Evolutionary conservation across 1,140 invertebrate species (phyloP), one percentile per base, ranked within the genome.

Genomic region (Plectus sambesii): DNA sequence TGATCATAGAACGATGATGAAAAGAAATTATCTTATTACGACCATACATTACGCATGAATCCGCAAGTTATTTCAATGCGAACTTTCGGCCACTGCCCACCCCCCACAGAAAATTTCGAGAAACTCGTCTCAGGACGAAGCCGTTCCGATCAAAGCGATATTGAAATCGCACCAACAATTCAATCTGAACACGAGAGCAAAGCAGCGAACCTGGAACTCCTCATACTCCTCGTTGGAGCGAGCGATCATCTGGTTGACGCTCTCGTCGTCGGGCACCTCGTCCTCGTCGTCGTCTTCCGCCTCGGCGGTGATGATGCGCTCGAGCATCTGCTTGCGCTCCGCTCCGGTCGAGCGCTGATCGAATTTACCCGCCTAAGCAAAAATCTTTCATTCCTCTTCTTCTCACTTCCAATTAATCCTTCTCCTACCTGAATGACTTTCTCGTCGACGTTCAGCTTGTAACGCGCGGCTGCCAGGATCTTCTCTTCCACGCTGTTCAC

Each of bases 231-330:
- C 83, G 65, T 93, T 89, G n/a, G 78, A 80, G 49, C 92, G 78
- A 0, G 89, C 88, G 56, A 97, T 84, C 89, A 96, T 96, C 72
- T 92, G 87, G 70, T 97, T 97, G 15, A 97, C 87, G 17, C 88
- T 84, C 69, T 97, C 92, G 72, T 97, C 90, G 70, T 97, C 90
- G 0, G 90, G 92, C 5, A 93, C 84, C 74, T 94, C 90, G 70
- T 94, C 90, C 66, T 96, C 87, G 77, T 82, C 54, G 6, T 59
- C 56, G 22, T 51, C 42, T 17, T 47, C 44, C 39, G 29, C 29
- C 24, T 56, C 53, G n/a, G 36, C 53, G 12, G 38, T 26, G 19
- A 56, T 50, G 26, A 50, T 56, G 15, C 23, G 26, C 33, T 50
- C 86, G 35, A 97, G 73, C 68, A 96, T 92, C 67, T 93, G 85